phyloP scores from a whole-genome alignment of 2,888 invertebrate genomes.

The Pyralis farinalis region DNA sequence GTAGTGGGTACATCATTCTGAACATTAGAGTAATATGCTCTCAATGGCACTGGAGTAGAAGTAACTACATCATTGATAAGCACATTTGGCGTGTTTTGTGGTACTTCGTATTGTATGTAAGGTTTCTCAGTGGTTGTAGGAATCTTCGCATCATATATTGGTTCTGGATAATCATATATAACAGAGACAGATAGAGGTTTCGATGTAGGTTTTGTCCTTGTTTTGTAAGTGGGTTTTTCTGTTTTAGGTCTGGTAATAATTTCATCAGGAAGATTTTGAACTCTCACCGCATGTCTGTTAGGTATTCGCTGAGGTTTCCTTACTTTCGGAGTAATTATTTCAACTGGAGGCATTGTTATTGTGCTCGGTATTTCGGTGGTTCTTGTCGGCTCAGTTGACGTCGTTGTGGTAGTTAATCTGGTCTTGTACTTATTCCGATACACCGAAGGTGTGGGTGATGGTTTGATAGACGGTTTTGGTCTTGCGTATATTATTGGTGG shows the following conservation, averaged over 20 bases:
- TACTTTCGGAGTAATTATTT: conserved; percentile 57
- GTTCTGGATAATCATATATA: conserved; percentile 70
- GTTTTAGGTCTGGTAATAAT: conserved; percentile 58
- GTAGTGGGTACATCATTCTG: conserved; percentile 78
- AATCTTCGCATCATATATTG: conserved; percentile 61
- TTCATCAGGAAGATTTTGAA: conserved; percentile 64
- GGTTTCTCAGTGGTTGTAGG: conserved; percentile 72
- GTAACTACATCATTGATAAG: conserved; percentile 65
- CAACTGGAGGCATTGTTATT: conserved; percentile 56
- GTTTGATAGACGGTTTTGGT: conserved; percentile 54
- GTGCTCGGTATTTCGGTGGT: conserved; percentile 65
- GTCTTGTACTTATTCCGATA: conserved; percentile 64
- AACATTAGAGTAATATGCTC: conserved; percentile 81
- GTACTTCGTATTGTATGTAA: conserved; percentile 73
- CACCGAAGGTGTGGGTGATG: conserved; percentile 46
- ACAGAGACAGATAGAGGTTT: conserved; percentile 74
- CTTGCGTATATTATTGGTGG: conserved; percentile 48
- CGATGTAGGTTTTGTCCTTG: conserved; percentile 70
- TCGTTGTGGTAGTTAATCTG: conserved; percentile 58
- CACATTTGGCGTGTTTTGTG: conserved; percentile 53
- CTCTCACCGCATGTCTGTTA: conserved; percentile 64
- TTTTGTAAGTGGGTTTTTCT: conserved; percentile 68
- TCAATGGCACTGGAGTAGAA: conserved; percentile 83
- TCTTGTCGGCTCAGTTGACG: conserved; percentile 54
- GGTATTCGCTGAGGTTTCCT: conserved; percentile 65